phyloP scores from a whole-genome alignment of 92 coral and sea anemone genomes.

The Micromussa lordhowensis region DNA sequence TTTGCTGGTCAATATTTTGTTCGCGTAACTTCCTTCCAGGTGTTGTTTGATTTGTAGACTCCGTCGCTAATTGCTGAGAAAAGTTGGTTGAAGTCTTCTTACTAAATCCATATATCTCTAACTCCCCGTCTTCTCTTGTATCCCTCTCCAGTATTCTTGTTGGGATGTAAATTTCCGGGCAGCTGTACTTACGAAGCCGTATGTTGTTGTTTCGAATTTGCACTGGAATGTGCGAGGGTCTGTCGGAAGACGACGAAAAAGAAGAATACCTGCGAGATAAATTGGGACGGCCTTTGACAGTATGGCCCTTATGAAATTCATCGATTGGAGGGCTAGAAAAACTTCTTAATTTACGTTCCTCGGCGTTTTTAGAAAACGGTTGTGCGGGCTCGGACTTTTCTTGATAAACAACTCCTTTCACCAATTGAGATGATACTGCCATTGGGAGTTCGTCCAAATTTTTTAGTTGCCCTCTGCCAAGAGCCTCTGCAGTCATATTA shows the following conservation, averaged over 20 bases:
- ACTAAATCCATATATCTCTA: neutral
- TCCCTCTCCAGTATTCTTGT: neutral
- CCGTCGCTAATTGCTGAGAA: slow-evolving; percentile 4
- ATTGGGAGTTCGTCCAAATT: slow-evolving; percentile 1
- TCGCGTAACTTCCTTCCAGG: neutral
- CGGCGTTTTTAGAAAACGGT: neutral
- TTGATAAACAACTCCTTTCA: neutral
- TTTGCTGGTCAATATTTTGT: neutral
- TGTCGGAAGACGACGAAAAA: slow-evolving; percentile 20
- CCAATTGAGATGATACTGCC: neutral
- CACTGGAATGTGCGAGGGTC: slow-evolving; percentile 40
- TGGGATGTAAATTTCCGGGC: slow-evolving; percentile 35
- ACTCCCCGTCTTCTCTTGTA: neutral
- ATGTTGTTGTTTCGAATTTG: slow-evolving; percentile 56
- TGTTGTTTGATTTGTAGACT: slow-evolving; percentile 18
- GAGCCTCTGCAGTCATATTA: neutral
- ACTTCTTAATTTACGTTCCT: neutral
- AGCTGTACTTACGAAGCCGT: slow-evolving; percentile 66
- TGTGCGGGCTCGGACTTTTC: neutral
- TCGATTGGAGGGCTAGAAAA: neutral
- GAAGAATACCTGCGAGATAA: slow-evolving; percentile 19
- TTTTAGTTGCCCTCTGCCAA: neutral
- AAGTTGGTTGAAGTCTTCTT: neutral
- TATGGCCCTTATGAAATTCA: neutral
- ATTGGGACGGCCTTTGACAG: neutral